phyloP scores from a whole-genome alignment of 2,888 invertebrate genomes.

The Acrobasis suavella region DNA sequence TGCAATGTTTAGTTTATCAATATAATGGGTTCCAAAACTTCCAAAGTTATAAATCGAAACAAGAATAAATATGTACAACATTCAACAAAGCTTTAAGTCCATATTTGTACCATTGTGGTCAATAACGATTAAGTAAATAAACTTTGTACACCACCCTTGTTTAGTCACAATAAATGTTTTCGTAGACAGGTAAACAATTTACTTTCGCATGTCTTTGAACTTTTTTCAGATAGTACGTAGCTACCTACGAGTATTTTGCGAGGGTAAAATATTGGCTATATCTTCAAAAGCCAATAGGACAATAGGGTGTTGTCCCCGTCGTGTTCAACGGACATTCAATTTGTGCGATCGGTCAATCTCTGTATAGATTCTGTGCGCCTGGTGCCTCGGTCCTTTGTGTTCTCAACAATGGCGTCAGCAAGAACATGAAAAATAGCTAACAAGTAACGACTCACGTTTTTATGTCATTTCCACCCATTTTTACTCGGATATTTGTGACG shows the following conservation, averaged over 20 bases:
- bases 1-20: too few species aligned
- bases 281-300: constrained; percentile 62
- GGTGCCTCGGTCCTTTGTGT: constrained; percentile 63
- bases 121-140: too few species aligned
- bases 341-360: constrained; percentile 76
- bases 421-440: constrained; percentile 59
- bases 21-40: too few species aligned
- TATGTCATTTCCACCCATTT: constrained; percentile 34
- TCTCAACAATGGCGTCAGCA: constrained; percentile 58
- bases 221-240: neutral
- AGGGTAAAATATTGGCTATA: constrained; percentile 64
- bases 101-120: too few species aligned
- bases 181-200: neutral
- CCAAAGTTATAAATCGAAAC: too few species aligned
- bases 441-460: constrained; percentile 39
- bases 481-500: neutral
- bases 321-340: constrained; percentile 73
- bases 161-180: constrained; percentile 26
- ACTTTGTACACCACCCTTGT: constrained; percentile 29
- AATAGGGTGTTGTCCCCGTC: constrained; percentile 61
- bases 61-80: too few species aligned
- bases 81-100: too few species aligned
- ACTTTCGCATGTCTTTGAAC: neutral
- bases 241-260: constrained; percentile 51
- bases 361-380: constrained; percentile 61